Evolutionary conservation across 1,140 invertebrate genomes (phyloP).

Genomic region (Caligus rogercresseyi): DNA sequence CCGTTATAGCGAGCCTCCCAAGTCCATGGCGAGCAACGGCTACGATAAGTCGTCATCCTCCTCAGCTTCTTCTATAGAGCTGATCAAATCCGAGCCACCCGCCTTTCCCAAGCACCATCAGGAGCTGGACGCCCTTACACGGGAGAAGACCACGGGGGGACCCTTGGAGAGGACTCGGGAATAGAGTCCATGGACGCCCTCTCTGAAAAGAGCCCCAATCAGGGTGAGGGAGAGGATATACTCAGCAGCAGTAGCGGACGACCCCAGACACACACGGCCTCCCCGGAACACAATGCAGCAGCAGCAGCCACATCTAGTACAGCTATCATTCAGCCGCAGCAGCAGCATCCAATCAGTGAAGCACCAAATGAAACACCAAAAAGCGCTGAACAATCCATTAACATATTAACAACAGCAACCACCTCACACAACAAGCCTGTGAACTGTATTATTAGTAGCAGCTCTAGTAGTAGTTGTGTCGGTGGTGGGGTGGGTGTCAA

Average conservation of each 20-base stretch:
- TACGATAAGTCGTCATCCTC: not conserved
- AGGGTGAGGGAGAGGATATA: conserved; percentile 34
- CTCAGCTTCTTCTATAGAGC: no score
- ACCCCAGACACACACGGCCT: not conserved
- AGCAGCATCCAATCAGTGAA: not conserved
- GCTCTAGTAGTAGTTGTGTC: not conserved
- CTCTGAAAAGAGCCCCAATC: conserved; percentile 75
- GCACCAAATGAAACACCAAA: not conserved
- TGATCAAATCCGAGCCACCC: not conserved
- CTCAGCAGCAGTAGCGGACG: not conserved
- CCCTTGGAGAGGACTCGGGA: conserved; percentile 61
- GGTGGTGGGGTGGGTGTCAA: no score
- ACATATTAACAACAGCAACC: no score
- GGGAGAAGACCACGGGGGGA: not conserved
- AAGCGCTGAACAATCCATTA: no score
- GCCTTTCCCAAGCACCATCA: not conserved
- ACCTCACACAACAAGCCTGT: no score
- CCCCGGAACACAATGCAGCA: no score
- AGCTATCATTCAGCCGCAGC: not conserved
- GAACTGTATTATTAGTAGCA: not conserved
- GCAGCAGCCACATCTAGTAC: no score
- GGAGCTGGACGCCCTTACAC: not conserved
- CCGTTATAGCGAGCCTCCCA: not conserved
- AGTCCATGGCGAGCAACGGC: not conserved
- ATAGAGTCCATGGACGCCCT: conserved; percentile 82